phyloP scores from a whole-genome alignment of 2,888 invertebrate genomes.

The Yponomeuta cagnagella region DNA sequence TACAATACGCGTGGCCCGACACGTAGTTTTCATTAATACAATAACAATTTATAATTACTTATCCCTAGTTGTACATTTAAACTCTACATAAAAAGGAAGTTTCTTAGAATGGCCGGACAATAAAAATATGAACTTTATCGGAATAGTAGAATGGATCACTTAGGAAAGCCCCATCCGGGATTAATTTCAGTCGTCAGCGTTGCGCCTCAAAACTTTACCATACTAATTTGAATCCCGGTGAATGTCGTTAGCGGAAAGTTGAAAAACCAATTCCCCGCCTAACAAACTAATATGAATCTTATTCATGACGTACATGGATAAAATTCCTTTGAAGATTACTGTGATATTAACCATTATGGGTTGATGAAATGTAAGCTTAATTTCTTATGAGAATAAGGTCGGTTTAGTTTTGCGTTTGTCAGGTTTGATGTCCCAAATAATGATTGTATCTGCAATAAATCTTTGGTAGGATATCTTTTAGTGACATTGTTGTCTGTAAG shows the following conservation, averaged over 20 bases:
- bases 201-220: slow-evolving; percentile 32
- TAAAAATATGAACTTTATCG: no score
- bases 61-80: no score
- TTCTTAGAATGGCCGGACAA: no score
- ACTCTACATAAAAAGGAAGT: no score
- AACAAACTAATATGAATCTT: not conserved
- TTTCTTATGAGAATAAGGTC: slow-evolving; percentile 2
- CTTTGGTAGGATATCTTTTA: not conserved
- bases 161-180: slow-evolving; percentile 6
- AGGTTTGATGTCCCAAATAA: slow-evolving; percentile 5
- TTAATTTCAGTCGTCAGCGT: slow-evolving; percentile 23
- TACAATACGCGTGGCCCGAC: no score
- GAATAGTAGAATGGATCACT: slow-evolving; percentile 10
- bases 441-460: not conserved
- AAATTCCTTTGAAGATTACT: not conserved
- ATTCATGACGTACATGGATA: not conserved
- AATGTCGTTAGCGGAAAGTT: slow-evolving; percentile 24
- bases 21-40: no score
- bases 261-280: slow-evolving; percentile 7
- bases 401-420: slow-evolving; percentile 13
- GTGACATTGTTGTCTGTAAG: not conserved
- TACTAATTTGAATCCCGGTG: slow-evolving; percentile 29
- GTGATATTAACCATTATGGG: not conserved
- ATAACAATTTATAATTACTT: no score
- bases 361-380: not conserved